Conservation (phyloP, 2,797 vertebrate genomes). For the Ispidina lecontei region DNA sequence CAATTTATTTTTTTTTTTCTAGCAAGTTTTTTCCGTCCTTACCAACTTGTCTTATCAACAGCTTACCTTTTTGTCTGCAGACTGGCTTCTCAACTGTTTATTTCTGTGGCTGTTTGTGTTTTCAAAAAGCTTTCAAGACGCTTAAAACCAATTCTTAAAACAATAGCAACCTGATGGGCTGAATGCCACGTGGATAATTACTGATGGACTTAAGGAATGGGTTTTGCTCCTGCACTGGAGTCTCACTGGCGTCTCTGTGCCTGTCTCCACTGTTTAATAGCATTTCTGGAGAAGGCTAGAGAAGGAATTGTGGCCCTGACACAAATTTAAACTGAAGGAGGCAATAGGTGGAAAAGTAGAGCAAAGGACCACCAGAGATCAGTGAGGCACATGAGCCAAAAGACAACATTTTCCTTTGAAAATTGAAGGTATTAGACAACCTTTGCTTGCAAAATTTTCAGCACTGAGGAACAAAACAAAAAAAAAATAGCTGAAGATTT, state of each 20-base stretch:
- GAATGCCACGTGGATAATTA: not conserved
- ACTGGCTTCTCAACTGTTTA: constrained; percentile 4
- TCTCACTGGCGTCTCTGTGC: not conserved
- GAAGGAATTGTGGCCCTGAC: not conserved
- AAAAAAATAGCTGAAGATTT: not conserved
- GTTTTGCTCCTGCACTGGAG: not conserved
- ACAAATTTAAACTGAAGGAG: not conserved
- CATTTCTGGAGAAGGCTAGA: not conserved
- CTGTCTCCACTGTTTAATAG: not conserved
- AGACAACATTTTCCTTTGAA: not conserved
- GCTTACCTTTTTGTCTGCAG: not conserved
- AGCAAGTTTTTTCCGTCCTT: constrained; percentile 12
- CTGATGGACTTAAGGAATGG: not conserved
- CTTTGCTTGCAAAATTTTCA: not conserved
- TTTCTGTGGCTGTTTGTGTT: not conserved
- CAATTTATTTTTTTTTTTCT: constrained; percentile 17
- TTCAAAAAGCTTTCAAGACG: constrained; percentile 1
- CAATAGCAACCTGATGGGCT: not conserved
- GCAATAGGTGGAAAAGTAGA: not conserved
- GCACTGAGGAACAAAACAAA: not conserved
- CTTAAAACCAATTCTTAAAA: not conserved
- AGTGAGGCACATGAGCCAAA: not conserved
- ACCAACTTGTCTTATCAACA: not conserved
- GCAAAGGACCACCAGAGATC: not conserved
- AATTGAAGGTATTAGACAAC: not conserved